Evolutionary conservation across 2,888 invertebrate species (phyloP), one percentile per base, ranked within the genome.

Genomic region (Frankliniella intonsa): DNA sequence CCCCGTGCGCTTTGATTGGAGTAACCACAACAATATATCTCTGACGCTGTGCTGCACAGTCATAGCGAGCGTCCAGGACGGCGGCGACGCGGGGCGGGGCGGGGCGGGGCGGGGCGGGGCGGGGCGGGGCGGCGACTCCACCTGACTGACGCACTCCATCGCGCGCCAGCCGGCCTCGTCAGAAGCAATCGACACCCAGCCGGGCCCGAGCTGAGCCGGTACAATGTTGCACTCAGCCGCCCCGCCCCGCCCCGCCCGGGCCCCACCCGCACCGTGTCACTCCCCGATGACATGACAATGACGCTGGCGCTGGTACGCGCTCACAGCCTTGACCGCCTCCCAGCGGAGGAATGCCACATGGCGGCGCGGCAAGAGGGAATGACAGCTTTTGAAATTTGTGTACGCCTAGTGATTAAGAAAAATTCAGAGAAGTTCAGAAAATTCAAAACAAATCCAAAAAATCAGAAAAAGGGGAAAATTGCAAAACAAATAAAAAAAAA

Each of bases 21-120:
- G 22, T 25, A 11, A 76, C 69, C 69, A 76, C 69, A 76, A 76
- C 69, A 76, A 76, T 76, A 76, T 76, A 76, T 76, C 69, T 76
- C 69, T 76, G 69, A 76, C 25, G 69, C 69, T 76, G 69, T 76
- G 69, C 25, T 76, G 69, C 69, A 76, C 69, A n/a, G 69, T 76
- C 69, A 76, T 76, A 76, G 22, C n/a, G 62, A 17, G n/a, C 62
- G 62, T n/a, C 62, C 19, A 17, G 19, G 62, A 62, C 11, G 22
- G 69, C 11, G 25, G 25, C 25, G 22, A 25, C n/a, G 9, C 9
- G 69, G 22, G 1, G 12, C 8, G n/a, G 8, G 22, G 25, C 25
- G 12, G n/a, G 22, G 11, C 69, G 9, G 65, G 17, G 19, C n/a
- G 19, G 14, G 9, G 9, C 65, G 19, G 19, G 19, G 9, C 65